Percentiles rank a stretch among this genome's conserved stretches.
Evolutionary conservation across 1,140 invertebrate genomes (phyloP).

Genomic region (Bursaphelenchus mucronatus): DNA sequence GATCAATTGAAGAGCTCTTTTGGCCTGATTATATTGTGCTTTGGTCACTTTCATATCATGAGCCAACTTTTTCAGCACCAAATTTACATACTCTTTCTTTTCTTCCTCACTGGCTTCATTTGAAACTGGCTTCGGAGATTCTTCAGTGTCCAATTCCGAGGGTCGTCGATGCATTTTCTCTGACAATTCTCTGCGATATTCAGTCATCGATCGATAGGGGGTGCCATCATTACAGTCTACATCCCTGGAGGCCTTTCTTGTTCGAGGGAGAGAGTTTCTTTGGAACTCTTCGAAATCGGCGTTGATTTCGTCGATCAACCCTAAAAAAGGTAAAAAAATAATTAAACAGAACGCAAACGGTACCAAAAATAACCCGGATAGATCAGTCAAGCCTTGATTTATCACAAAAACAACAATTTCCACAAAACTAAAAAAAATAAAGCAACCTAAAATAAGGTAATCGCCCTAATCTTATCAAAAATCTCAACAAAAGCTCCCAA

Average conservation of each 20-base stretch:
- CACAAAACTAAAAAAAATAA: too few relatives aligned
- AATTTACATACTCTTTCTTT: not conserved
- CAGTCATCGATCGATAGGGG: not conserved
- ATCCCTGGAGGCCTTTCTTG: not conserved
- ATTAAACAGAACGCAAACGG: too few relatives aligned
- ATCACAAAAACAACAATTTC: too few relatives aligned
- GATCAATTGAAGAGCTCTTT: constrained; percentile 10
- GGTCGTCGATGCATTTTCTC: not conserved
- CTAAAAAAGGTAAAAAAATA: too few relatives aligned
- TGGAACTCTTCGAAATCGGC: constrained; percentile 2
- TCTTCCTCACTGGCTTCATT: not conserved
- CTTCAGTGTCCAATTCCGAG: not conserved
- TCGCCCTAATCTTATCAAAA: too few relatives aligned
- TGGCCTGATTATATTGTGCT: constrained; percentile 17
- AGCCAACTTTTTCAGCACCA: not conserved
- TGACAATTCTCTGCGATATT: constrained; percentile 5
- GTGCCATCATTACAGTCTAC: not conserved
- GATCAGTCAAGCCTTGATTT: too few relatives aligned
- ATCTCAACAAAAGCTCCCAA: too few relatives aligned
- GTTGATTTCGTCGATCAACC: constrained; percentile 22
- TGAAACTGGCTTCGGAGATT: not conserved
- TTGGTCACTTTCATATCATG: not conserved
- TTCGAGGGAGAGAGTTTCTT: constrained; percentile 6
- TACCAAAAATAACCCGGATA: too few relatives aligned
- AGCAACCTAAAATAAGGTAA: too few relatives aligned